phyloP scores from a whole-genome alignment of 2,797 vertebrate species.

The Anniella stebbinsi region DNA sequence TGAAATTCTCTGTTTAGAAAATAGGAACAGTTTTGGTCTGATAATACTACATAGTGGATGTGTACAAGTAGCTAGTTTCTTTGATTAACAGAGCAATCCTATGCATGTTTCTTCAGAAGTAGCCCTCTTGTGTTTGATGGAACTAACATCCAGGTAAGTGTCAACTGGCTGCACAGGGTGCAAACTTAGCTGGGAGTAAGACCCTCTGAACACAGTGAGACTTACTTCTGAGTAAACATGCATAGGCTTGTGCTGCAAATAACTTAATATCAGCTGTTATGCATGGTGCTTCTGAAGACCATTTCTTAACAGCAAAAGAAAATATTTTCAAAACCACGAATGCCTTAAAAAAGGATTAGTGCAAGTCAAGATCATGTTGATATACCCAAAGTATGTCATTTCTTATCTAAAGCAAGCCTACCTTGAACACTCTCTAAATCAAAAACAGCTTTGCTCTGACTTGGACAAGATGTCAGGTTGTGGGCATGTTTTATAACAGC shows the following conservation, averaged over 20 bases:
- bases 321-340: background rate
- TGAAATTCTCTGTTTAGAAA: background rate
- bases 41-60: background rate
- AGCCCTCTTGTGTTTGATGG: background rate
- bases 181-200: background rate
- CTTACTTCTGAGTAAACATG: background rate
- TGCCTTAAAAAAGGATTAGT: background rate
- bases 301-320: constrained; percentile 13
- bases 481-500: background rate
- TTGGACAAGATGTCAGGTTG: background rate
- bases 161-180: too few species aligned
- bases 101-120: background rate
- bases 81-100: background rate
- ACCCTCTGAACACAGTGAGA: background rate
- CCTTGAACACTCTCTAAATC: background rate
- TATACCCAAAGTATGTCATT: background rate
- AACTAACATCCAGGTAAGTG: background rate
- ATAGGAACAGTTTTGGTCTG: background rate
- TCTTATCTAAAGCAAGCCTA: background rate
- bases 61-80: constrained; percentile 10
- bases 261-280: background rate
- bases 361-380: background rate
- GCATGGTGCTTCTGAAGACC: background rate
- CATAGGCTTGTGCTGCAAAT: background rate
- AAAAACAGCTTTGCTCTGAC: background rate